Evolutionary conservation across 64 coral and sea anemone species (phyloP).

Genomic region (Montipora cactus): DNA sequence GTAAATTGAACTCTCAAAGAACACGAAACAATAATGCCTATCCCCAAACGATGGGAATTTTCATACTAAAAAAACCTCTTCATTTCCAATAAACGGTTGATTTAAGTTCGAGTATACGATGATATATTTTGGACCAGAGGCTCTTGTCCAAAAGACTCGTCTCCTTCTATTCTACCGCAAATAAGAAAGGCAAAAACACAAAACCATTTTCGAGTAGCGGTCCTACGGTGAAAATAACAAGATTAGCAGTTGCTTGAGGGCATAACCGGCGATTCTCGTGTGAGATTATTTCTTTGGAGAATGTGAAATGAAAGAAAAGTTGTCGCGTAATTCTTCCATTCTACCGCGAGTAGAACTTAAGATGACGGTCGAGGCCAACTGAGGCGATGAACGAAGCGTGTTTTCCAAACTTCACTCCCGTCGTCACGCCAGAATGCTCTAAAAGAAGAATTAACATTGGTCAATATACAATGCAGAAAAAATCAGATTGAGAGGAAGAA

Average conservation of each 20-base stretch:
- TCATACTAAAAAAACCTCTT: too few species aligned
- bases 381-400: slow-evolving; percentile 90
- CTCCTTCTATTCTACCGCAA: too few species aligned
- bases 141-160: not conserved
- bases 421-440: slow-evolving; percentile 93
- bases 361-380: slow-evolving; percentile 92
- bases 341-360: slow-evolving; percentile 92
- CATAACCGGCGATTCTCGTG: not conserved
- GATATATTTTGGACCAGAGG: not conserved
- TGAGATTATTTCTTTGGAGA: not conserved
- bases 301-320: not conserved
- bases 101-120: not conserved
- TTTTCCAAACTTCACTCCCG: slow-evolving; percentile 94
- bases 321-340: not conserved
- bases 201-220: not conserved
- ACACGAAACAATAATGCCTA: too few species aligned
- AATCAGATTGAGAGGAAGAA: not conserved
- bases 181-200: not conserved
- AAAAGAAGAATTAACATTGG: slow-evolving; percentile 15
- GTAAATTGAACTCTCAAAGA: too few species aligned
- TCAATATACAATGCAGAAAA: not conserved
- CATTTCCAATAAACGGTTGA: too few species aligned
- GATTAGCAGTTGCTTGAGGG: not conserved
- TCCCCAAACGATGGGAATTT: too few species aligned
- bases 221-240: too few species aligned